A percentile compares a stretch with the other conserved stretches of the same genome.
Conservation (phyloP, 2,888 invertebrate genomes). For the Mechanitis mazaeus region DNA sequence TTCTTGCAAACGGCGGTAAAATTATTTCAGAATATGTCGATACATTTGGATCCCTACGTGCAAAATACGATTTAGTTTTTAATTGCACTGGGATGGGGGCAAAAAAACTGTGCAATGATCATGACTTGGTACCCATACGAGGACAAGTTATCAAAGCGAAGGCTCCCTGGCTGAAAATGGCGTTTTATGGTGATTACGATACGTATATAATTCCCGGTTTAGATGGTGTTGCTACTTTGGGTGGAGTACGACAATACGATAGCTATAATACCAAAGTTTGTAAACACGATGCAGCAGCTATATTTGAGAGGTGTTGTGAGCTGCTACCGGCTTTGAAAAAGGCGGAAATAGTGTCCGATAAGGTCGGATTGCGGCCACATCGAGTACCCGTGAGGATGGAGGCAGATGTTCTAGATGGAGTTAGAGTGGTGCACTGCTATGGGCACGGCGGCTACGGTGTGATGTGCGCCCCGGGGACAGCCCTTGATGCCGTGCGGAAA, state of each 20-base stretch:
- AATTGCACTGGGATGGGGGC: slow-evolving; percentile 94
- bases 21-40: slow-evolving; percentile 76
- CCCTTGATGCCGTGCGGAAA: slow-evolving; percentile 83
- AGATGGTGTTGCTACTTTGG: slow-evolving; percentile 84
- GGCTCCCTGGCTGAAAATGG: slow-evolving; percentile 94
- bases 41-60: slow-evolving; percentile 77
- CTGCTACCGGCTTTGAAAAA: slow-evolving; percentile 82
- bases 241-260: slow-evolving; percentile 90
- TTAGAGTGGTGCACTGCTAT: slow-evolving; percentile 90
- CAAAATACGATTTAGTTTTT: slow-evolving; percentile 82
- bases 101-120: slow-evolving; percentile 83
- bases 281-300: slow-evolving; percentile 84
- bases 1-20: slow-evolving; percentile 76
- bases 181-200: slow-evolving; percentile 90
- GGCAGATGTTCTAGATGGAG: slow-evolving; percentile 72
- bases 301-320: slow-evolving; percentile 86
- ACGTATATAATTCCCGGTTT: slow-evolving; percentile 90
- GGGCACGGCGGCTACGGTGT: slow-evolving; percentile 97
- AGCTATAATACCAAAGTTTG: slow-evolving; percentile 82
- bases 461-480: slow-evolving; percentile 91
- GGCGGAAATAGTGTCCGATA: slow-evolving; percentile 77
- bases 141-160: slow-evolving; percentile 89
- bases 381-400: slow-evolving; percentile 85
- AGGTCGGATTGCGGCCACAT: slow-evolving; percentile 90
- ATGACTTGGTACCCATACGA: slow-evolving; percentile 84